phyloP scores from a whole-genome alignment of 1,140 invertebrate genomes.

The Riptortus pedestris region DNA sequence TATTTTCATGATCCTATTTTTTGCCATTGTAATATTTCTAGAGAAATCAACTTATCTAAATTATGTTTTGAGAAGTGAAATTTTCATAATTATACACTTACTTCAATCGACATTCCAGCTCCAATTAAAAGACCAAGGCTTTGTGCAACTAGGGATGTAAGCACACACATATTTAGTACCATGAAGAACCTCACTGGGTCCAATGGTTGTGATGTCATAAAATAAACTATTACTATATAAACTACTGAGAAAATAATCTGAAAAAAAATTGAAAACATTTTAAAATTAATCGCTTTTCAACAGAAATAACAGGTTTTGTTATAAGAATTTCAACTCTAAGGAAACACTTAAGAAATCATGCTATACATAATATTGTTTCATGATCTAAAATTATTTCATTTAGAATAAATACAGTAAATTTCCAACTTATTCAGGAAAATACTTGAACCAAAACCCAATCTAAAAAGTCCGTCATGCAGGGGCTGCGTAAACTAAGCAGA shows the following conservation, averaged over 20 bases:
- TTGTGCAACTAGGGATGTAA: constrained; percentile 84
- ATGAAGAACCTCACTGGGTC: constrained; percentile 74
- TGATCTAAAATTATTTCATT: too few relatives aligned
- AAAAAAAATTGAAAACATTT: constrained; percentile 17
- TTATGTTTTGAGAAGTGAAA: too few relatives aligned
- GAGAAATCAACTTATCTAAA: too few relatives aligned
- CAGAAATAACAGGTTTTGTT: not conserved
- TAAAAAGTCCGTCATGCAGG: too few relatives aligned
- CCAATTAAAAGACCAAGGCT: constrained; percentile 85
- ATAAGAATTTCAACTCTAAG: not conserved
- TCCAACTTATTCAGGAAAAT: too few relatives aligned
- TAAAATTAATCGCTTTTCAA: too few relatives aligned
- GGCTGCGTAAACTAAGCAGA: too few relatives aligned
- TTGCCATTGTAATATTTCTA: too few relatives aligned
- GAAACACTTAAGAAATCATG: not conserved
- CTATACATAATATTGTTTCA: too few relatives aligned
- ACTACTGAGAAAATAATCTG: constrained; percentile 81
- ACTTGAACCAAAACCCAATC: too few relatives aligned
- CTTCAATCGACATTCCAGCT: constrained; percentile 77
- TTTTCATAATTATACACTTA: constrained; percentile 38
- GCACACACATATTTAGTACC: constrained; percentile 75
- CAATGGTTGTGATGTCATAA: constrained; percentile 85
- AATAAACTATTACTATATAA: constrained; percentile 88
- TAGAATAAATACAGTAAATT: too few relatives aligned
- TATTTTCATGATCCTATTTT: too few relatives aligned